Percentiles rank a stretch among this genome's conserved stretches.
Evolutionary conservation across 2,888 invertebrate genomes (phyloP).

Genomic region (Drosophila birchii): DNA sequence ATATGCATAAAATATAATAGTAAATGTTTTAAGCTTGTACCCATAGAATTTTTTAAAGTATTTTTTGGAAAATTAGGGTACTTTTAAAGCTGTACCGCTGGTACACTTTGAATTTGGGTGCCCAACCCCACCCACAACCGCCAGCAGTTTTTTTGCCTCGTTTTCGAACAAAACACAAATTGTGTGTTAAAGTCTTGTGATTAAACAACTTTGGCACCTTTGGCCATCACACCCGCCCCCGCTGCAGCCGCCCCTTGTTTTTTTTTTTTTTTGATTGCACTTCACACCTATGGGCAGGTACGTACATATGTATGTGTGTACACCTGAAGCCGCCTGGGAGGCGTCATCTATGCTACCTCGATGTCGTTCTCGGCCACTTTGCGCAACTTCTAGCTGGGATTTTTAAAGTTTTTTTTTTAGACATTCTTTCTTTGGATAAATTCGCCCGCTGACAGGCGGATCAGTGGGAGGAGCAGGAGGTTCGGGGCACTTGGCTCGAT

Average conservation of each 20-base stretch:
- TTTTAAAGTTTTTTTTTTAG: background rate
- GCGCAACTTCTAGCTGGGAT: constrained; percentile 56
- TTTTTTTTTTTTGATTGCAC: constrained; percentile 75
- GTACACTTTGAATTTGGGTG: too few species aligned
- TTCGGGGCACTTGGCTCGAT: constrained; percentile 36
- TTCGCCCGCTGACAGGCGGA: constrained; percentile 60
- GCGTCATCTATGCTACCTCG: constrained; percentile 30
- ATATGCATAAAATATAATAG: background rate
- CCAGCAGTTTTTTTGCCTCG: constrained; percentile 28
- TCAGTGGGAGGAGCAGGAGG: background rate
- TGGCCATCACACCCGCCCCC: constrained; percentile 16
- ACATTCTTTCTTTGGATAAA: constrained; percentile 50
- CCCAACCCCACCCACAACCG: constrained; percentile 37
- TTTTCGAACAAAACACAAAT: constrained; percentile 56
- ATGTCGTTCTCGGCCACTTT: constrained; percentile 54
- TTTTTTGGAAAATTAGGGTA: background rate
- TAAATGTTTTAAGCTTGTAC: background rate
- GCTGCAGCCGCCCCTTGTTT: constrained; percentile 42
- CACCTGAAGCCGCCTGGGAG: constrained; percentile 31
- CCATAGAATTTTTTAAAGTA: accelerated
- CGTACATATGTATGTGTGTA: background rate
- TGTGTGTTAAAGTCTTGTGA: constrained; percentile 73
- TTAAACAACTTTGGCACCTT: constrained; percentile 79
- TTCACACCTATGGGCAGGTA: constrained; percentile 63
- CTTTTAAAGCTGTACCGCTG: background rate